These are phyloP conservation scores for Phengaris arion DNA, from an alignment of 2,888 invertebrate genomes.

Conservation along the genomic window DNA sequence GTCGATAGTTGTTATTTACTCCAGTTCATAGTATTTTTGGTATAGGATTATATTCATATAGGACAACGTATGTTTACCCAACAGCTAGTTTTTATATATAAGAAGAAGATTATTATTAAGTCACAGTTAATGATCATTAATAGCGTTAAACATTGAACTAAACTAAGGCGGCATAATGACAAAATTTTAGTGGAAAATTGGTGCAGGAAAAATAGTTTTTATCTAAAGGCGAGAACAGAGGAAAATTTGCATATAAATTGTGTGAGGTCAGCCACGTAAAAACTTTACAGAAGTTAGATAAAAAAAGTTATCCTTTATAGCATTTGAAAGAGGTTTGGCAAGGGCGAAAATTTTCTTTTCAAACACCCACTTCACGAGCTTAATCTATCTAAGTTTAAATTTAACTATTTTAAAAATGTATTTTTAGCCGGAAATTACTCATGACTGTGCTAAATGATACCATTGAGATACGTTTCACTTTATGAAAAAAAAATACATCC, in stretches of 20 bases:
- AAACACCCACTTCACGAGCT: neutral
- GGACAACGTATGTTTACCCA: too few relatives aligned
- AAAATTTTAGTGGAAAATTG: neutral
- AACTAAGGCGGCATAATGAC: neutral
- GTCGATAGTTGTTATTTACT: too few relatives aligned
- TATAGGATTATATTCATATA: too few relatives aligned
- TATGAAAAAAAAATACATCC: too few relatives aligned
- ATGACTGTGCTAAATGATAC: neutral
- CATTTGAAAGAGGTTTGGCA: slow-evolving; percentile 30
- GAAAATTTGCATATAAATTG: slow-evolving; percentile 40
- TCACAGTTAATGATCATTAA: neutral
- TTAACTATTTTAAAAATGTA: neutral
- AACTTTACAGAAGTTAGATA: slow-evolving; percentile 30
- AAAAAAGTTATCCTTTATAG: slow-evolving; percentile 32
- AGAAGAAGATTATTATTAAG: neutral
- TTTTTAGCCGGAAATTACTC: neutral
- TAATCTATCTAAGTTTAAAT: neutral
- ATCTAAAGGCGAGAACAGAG: slow-evolving; percentile 31
- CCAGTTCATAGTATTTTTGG: too few relatives aligned
- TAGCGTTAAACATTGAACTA: neutral
- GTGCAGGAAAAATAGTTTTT: slow-evolving; percentile 14
- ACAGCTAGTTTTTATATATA: too few relatives aligned
- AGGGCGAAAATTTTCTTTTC: slow-evolving; percentile 17
- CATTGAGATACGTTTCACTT: too few relatives aligned
- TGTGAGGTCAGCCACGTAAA: slow-evolving; percentile 32